Evolutionary conservation across 2,797 vertebrate species (phyloP), one percentile per base, ranked within the genome.

Genomic region (Onychomys leucogaster): DNA sequence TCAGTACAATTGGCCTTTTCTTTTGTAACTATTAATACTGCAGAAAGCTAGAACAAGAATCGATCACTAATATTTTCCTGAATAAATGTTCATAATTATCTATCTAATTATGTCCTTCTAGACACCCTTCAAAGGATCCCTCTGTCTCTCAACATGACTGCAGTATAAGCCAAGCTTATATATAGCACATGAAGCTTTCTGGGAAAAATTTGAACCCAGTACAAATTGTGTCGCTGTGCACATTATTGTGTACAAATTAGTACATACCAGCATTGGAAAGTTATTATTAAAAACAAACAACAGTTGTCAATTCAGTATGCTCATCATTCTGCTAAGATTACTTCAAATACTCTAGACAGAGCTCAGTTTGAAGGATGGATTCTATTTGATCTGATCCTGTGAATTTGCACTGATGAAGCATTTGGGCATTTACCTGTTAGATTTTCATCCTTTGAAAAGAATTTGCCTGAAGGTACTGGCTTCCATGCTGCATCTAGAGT

Each of bases 401-500:
- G 83, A 95, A 93, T 76, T n/a, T 75, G 52, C 67, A 46, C 37
- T 94, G 55, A 94, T 87, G 78, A 95, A 96, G 25, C n/a, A 67
- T 19, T 90, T 34, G 21, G 34, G 9, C 73, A 19, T 14, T 93
- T 75, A 63, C 6, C 27, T 88, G 41, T 86, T 84, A 93, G 94
- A 37, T 1, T 21, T 90, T 86, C 11, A 12, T 87, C 8, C 41
- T 90, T 41, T 9, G 69, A 63, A 88, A 4, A 46, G 2, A 85
- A 84, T 85, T 88, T 86, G 52, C 67, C 59, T 71, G 61, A 92
- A 85, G 27, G 10, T 1, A 2, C 76, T 95, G 32, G 17, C 87
- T 89, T 87, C 19, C 34, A 81, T 76, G 55, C 43, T 75, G 57
- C 49, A 61, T 67, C 5, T 67, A 19, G 41, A 73, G 11, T 81